Percentiles rank a stretch among this genome's conserved stretches.
These are phyloP conservation scores for Pachydiplax longipennis DNA, from an alignment of 2,888 invertebrate species.

Conservation along the genomic window DNA sequence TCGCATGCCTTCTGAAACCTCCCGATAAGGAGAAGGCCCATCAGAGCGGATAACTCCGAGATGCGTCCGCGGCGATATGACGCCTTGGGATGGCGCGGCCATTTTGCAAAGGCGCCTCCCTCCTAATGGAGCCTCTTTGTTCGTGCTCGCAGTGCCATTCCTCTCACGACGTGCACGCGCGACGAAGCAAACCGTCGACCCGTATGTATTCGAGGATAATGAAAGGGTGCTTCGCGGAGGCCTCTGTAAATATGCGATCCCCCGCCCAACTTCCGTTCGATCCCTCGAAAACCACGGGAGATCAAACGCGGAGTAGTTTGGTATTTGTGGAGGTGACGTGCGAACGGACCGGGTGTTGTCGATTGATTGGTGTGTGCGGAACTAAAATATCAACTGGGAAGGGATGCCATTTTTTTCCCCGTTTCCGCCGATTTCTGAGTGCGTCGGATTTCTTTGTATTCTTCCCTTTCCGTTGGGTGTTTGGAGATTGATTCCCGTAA, in stretches of 20 bases:
- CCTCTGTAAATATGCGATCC: background rate
- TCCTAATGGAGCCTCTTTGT: background rate
- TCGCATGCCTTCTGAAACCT: background rate
- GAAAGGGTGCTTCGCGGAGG: background rate
- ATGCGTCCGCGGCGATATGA: background rate
- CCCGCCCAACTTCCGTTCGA: background rate
- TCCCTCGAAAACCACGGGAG: background rate
- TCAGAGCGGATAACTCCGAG: background rate
- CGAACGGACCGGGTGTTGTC: too few species aligned
- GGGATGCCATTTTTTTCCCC: too few species aligned
- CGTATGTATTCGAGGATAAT: background rate
- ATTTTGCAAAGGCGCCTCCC: background rate
- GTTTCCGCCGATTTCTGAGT: too few species aligned
- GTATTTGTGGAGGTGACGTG: background rate
- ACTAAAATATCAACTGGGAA: too few species aligned
- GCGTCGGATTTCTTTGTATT: too few species aligned
- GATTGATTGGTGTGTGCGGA: too few species aligned
- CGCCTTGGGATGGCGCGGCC: background rate
- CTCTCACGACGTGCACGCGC: background rate
- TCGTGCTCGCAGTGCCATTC: background rate
- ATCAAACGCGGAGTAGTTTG: background rate
- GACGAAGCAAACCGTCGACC: background rate
- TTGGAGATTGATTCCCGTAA: too few species aligned
- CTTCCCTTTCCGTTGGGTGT: too few species aligned
- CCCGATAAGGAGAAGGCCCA: background rate